These are phyloP conservation scores for Ochotona princeps DNA, from an alignment of 2,113 vertebrate species.

Conservation along the genomic window DNA sequence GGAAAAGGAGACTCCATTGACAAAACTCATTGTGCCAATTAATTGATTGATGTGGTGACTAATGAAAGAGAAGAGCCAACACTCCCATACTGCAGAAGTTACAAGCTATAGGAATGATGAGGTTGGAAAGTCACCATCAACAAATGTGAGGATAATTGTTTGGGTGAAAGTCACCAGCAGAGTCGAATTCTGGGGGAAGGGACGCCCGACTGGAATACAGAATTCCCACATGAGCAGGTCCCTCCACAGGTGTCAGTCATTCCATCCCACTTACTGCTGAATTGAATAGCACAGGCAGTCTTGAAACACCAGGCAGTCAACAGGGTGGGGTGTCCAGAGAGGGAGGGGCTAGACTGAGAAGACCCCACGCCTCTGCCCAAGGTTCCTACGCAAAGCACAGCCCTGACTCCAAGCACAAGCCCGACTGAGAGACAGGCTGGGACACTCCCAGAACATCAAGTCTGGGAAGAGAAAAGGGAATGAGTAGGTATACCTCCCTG, in stretches of 20 bases:
- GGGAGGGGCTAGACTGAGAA: background rate
- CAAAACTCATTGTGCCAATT: background rate
- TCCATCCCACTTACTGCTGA: background rate
- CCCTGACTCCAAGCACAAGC: accelerated
- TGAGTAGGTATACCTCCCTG: too few species aligned
- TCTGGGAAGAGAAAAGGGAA: background rate
- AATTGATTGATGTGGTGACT: background rate
- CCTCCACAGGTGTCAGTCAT: background rate
- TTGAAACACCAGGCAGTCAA: background rate
- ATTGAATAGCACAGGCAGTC: background rate
- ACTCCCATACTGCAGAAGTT: background rate
- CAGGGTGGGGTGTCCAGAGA: too few species aligned
- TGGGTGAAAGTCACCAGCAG: background rate
- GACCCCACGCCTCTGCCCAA: too few species aligned
- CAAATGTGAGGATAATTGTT: background rate
- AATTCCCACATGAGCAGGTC: too few species aligned
- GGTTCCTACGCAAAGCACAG: background rate
- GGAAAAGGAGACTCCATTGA: background rate
- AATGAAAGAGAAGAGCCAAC: background rate
- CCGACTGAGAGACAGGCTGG: background rate
- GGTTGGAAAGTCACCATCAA: background rate
- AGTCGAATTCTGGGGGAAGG: background rate
- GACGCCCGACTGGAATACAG: background rate
- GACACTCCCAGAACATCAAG: background rate
- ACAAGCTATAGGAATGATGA: background rate